These are phyloP conservation scores for Lanistes nyassanus DNA, from an alignment of 1,140 invertebrate genomes.

Conservation along the genomic window DNA sequence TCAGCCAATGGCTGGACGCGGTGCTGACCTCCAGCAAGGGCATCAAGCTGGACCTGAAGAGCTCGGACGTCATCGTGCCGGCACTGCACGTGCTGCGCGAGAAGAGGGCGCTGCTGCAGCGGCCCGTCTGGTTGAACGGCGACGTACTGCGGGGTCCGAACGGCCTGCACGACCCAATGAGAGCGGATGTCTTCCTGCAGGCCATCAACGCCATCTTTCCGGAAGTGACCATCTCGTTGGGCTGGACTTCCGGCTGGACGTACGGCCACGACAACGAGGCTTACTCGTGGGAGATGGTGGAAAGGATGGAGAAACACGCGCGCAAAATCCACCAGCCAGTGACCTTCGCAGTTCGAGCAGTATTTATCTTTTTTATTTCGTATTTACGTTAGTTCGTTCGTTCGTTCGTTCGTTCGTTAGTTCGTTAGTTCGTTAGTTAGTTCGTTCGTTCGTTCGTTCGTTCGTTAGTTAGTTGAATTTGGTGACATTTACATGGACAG, in stretches of 20 bases:
- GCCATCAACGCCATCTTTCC: conserved; percentile 71
- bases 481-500: too few relatives aligned
- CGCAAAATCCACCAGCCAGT: conserved; percentile 35
- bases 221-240: conserved; percentile 79
- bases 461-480: too few relatives aligned
- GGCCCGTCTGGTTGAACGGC: conserved; percentile 87
- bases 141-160: conserved; percentile 85
- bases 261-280: conserved; percentile 61
- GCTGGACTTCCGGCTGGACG: conserved; percentile 82
- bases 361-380: conserved; percentile 9
- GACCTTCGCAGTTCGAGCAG: conserved; percentile 45
- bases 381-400: not conserved
- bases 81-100: conserved; percentile 71
- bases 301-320: conserved; percentile 74
- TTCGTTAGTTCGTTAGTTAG: too few relatives aligned
- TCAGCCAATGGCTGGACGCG: conserved; percentile 77
- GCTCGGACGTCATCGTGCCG: conserved; percentile 77
- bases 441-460: too few relatives aligned
- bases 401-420: too few relatives aligned
- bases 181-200: conserved; percentile 75
- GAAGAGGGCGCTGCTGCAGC: conserved; percentile 67
- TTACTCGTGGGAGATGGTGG: conserved; percentile 77
- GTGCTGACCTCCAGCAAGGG: conserved; percentile 74
- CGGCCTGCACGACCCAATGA: conserved; percentile 73
- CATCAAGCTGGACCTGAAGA: conserved; percentile 89